A percentile compares a stretch with the other conserved stretches of the same genome.
These are phyloP conservation scores for Oryzias melastigma DNA, from an alignment of 2,113 vertebrate genomes.

Conservation along the genomic window DNA sequence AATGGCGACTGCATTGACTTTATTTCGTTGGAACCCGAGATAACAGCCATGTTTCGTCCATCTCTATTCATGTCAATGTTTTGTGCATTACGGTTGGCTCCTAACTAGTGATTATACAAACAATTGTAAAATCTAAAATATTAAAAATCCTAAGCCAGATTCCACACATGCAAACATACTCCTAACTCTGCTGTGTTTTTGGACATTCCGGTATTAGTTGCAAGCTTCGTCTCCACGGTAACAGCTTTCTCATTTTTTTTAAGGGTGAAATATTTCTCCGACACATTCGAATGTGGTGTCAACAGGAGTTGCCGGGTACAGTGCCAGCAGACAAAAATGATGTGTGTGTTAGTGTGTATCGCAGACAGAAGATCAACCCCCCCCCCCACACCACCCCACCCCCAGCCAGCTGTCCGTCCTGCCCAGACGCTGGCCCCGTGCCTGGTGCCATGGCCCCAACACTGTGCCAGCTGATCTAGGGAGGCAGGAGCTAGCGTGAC, in stretches of 20 bases:
- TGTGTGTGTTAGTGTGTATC: constrained; percentile 21
- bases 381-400: background rate
- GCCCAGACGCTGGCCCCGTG: constrained; percentile 65
- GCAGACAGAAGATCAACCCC: constrained; percentile 33
- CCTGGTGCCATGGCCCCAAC: constrained; percentile 64
- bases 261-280: background rate
- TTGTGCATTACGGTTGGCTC: too few species aligned
- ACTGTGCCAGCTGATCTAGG: constrained; percentile 67
- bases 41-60: too few species aligned
- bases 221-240: too few species aligned
- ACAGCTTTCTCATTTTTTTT: background rate
- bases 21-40: too few species aligned
- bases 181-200: too few species aligned
- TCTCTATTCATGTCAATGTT: too few species aligned
- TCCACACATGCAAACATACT: too few species aligned
- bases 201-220: too few species aligned
- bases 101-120: too few species aligned
- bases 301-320: constrained; percentile 39
- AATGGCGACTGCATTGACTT: too few species aligned
- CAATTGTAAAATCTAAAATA: too few species aligned
- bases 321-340: constrained; percentile 32
- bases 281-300: constrained; percentile 6
- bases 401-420: constrained; percentile 58
- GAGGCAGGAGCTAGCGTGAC: constrained; percentile 52
- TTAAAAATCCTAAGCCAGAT: too few species aligned